phyloP scores from a whole-genome alignment of 1,140 invertebrate genomes.

The Euglossa dilemma region DNA sequence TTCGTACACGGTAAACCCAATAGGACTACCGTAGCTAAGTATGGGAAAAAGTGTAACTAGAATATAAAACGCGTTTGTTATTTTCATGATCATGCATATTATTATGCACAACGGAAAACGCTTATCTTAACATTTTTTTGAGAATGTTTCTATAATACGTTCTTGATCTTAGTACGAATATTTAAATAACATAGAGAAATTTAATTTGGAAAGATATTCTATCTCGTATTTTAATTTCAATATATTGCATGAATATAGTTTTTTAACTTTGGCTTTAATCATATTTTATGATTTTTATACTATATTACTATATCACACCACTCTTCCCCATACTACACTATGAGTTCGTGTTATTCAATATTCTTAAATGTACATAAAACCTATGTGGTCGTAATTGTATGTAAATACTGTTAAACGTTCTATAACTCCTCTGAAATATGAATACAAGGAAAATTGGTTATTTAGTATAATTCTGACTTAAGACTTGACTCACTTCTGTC shows the following conservation, averaged over 20 bases:
- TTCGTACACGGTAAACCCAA: constrained; percentile 42
- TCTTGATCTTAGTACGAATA: neutral
- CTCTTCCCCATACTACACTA: constrained; percentile 72
- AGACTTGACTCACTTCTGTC: constrained; percentile 86
- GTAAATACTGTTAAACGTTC: constrained; percentile 78
- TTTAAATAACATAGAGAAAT: neutral
- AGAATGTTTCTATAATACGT: neutral
- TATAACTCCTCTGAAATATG: constrained; percentile 75
- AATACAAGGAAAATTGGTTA: constrained; percentile 80
- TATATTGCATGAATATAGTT: neutral
- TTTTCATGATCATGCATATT: constrained; percentile 20
- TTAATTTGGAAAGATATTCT: neutral
- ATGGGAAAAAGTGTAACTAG: constrained; percentile 61
- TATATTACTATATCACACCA: constrained; percentile 44
- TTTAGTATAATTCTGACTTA: constrained; percentile 78
- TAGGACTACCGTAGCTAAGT: constrained; percentile 56
- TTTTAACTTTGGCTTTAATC: neutral
- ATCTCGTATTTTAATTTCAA: neutral
- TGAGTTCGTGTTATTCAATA: constrained; percentile 65
- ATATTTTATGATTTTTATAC: neutral
- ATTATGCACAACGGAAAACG: constrained; percentile 27
- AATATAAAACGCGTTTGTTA: constrained; percentile 41
- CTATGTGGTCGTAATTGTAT: constrained; percentile 75
- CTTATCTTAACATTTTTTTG: constrained; percentile 9
- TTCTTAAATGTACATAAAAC: constrained; percentile 78